Percentiles rank a stretch among this genome's conserved stretches.
Conservation (phyloP, 2,888 invertebrate species). For the Dilophus febrilis region DNA sequence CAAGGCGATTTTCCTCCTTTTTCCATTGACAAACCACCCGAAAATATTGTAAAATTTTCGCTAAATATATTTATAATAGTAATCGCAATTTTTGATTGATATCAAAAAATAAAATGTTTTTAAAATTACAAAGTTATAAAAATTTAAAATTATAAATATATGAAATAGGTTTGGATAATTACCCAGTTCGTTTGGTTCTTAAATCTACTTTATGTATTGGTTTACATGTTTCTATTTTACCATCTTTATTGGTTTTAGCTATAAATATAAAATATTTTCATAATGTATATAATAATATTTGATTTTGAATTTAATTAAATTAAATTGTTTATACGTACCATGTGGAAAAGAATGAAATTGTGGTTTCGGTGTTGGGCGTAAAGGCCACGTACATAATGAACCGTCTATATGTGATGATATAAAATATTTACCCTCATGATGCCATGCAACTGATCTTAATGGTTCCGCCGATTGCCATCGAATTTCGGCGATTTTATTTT, state of each 20-base stretch:
- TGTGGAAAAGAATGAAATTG: slow-evolving; percentile 76
- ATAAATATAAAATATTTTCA: slow-evolving; percentile 19
- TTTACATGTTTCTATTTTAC: slow-evolving; percentile 84
- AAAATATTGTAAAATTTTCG: slow-evolving; percentile 91
- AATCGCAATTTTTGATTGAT: background rate
- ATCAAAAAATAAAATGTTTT: background rate
- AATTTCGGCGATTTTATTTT: slow-evolving; percentile 68
- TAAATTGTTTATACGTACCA: slow-evolving; percentile 39
- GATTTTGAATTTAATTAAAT: background rate
- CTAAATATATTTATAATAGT: slow-evolving; percentile 35
- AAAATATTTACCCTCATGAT: slow-evolving; percentile 94
- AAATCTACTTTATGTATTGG: slow-evolving; percentile 91
- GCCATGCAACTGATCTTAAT: slow-evolving; percentile 84
- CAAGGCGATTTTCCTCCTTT: slow-evolving; percentile 79
- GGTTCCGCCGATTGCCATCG: slow-evolving; percentile 62
- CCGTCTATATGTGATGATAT: slow-evolving; percentile 94
- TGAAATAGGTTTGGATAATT: slow-evolving; percentile 19
- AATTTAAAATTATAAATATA: background rate
- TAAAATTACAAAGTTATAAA: background rate
- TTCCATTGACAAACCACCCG: slow-evolving; percentile 87
- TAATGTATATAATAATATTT: background rate
- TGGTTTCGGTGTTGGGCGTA: slow-evolving; percentile 59
- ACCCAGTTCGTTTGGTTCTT: slow-evolving; percentile 78
- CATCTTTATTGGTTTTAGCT: slow-evolving; percentile 85
- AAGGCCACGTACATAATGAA: slow-evolving; percentile 84